phyloP scores from a whole-genome alignment of 2,797 vertebrate species.

The Poeciliopsis presidionis region DNA sequence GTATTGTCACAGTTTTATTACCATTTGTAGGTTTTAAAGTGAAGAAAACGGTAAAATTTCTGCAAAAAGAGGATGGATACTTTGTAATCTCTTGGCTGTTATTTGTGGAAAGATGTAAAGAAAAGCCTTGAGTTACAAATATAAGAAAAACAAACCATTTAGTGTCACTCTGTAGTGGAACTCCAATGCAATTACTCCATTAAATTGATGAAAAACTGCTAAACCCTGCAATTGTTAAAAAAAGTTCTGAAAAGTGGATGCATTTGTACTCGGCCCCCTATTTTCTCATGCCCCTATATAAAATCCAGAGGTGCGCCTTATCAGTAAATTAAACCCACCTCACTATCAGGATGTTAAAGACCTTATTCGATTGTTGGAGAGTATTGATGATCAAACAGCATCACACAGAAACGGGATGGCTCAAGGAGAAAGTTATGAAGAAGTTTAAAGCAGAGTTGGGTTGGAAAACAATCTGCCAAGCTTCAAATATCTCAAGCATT shows the following conservation, averaged over 20 bases:
- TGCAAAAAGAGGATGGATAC: too few relatives aligned
- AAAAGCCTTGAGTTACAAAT: too few relatives aligned
- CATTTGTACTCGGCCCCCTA: background rate
- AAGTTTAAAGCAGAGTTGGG: background rate
- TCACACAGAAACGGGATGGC: too few relatives aligned
- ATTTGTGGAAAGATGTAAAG: too few relatives aligned
- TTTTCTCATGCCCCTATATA: background rate
- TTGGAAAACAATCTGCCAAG: background rate
- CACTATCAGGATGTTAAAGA: background rate
- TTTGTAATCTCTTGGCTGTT: too few relatives aligned
- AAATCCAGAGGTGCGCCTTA: background rate
- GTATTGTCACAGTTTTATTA: too few relatives aligned
- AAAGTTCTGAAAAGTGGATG: background rate
- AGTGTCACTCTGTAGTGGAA: too few relatives aligned
- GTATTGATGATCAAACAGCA: background rate
- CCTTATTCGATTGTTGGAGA: background rate
- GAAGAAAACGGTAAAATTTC: too few relatives aligned
- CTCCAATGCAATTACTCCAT: too few relatives aligned
- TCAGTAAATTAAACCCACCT: background rate
- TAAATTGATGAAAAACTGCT: too few relatives aligned
- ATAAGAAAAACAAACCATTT: too few relatives aligned
- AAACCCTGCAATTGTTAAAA: background rate
- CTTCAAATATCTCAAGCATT: background rate
- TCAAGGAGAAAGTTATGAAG: background rate
- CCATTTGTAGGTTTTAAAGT: too few relatives aligned